phyloP scores from a whole-genome alignment of 2,888 invertebrate species.

The Caenorhabditis imperialis region DNA sequence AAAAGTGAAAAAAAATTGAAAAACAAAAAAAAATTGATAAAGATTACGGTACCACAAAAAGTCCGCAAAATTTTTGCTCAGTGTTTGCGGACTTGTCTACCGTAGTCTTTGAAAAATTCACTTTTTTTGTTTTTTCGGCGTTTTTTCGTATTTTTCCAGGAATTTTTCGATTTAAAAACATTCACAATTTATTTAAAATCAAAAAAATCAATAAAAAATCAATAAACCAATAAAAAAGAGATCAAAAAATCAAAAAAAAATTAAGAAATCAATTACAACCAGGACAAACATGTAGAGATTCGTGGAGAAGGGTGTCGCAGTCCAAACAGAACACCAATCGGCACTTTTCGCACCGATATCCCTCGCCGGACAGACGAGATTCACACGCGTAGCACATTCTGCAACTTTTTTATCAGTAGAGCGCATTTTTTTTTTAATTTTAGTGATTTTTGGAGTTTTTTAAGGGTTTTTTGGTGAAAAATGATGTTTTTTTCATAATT shows the following conservation, averaged over 20 bases:
- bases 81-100: no score
- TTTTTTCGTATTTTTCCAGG: no score
- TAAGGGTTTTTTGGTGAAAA: background rate
- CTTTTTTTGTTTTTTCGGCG: no score
- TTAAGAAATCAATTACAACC: conserved; percentile 83
- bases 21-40: no score
- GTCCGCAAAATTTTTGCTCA: no score
- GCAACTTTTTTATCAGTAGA: background rate
- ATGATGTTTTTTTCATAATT: conserved; percentile 11
- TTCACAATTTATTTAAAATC: background rate
- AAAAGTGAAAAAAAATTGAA: no score
- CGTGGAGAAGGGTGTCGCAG: conserved; percentile 94
- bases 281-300: conserved; percentile 94
- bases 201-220: background rate
- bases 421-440: background rate
- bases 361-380: conserved; percentile 63
- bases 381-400: conserved; percentile 71
- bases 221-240: background rate
- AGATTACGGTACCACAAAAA: no score
- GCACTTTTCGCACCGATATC: conserved; percentile 68
- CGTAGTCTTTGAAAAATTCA: no score
- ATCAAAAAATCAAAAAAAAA: conserved; percentile 2
- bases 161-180: background rate
- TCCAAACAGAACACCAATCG: conserved; percentile 87
- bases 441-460: conserved; percentile 5